Percentiles rank a stretch among this genome's conserved stretches.
Conservation (phyloP, 2,113 vertebrate species). For the Amia ocellicauda region DNA sequence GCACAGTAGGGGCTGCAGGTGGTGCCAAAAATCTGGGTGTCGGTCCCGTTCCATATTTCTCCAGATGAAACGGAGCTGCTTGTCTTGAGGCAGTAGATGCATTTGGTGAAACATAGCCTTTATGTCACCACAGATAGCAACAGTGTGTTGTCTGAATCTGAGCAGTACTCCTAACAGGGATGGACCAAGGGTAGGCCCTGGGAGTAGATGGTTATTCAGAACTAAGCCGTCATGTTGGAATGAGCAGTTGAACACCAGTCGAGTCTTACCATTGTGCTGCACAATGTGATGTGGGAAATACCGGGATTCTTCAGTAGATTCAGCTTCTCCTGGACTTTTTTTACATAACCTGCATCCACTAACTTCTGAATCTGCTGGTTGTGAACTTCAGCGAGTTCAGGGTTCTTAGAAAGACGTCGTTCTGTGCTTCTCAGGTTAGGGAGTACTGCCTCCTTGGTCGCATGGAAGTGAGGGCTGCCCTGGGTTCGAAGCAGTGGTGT, state of each 20-base stretch:
- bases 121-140: constrained; percentile 17
- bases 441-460: too few species aligned
- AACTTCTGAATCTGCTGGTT: too few species aligned
- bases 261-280: constrained; percentile 6
- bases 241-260: too few species aligned
- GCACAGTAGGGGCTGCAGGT: constrained; percentile 14
- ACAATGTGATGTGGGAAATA: constrained; percentile 6
- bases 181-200: not conserved
- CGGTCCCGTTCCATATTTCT: not conserved
- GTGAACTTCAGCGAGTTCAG: too few species aligned
- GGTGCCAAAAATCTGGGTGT: constrained; percentile 3
- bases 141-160: constrained; percentile 7
- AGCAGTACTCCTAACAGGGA: constrained; percentile 7
- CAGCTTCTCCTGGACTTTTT: not conserved
- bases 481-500: constrained; percentile 9
- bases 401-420: too few species aligned
- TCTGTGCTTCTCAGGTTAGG: too few species aligned
- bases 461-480: too few species aligned
- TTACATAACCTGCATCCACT: too few species aligned
- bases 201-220: too few species aligned
- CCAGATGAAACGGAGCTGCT: not conserved
- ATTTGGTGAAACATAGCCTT: constrained; percentile 19
- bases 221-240: too few species aligned
- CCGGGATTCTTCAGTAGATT: not conserved
- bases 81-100: not conserved